A percentile compares a stretch with the other conserved stretches of the same genome.
These are phyloP conservation scores for Pentalonia nigronervosa DNA, from an alignment of 1,140 invertebrate genomes.

Conservation along the genomic window DNA sequence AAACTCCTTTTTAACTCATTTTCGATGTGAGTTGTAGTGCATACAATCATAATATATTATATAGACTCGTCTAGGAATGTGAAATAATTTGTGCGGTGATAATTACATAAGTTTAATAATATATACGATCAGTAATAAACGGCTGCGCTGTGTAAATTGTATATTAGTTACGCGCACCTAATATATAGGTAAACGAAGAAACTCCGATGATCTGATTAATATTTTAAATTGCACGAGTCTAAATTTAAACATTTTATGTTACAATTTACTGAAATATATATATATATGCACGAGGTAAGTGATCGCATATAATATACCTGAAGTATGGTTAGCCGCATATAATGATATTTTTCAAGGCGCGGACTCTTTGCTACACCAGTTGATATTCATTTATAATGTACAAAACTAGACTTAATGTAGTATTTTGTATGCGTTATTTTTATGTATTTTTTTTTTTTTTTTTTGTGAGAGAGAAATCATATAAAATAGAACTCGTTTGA, in stretches of 20 bases:
- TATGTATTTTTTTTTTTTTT: background rate
- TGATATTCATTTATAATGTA: background rate
- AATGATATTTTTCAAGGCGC: background rate
- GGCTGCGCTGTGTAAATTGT: background rate
- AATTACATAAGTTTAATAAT: too few species aligned
- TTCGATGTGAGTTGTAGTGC: too few species aligned
- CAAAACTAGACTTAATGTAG: background rate
- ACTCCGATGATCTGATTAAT: background rate
- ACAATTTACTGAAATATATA: background rate
- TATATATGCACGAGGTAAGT: background rate
- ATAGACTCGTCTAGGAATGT: too few species aligned
- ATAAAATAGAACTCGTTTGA: constrained; percentile 10
- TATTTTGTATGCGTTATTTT: constrained; percentile 11
- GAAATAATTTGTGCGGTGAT: too few species aligned
- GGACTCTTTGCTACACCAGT: background rate
- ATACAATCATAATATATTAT: too few species aligned
- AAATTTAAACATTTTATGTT: background rate
- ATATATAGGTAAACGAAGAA: too few species aligned
- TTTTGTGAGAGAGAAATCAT: background rate
- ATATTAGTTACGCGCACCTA: background rate
- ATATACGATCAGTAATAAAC: background rate
- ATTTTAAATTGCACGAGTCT: background rate
- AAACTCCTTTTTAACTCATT: background rate
- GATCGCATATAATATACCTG: background rate
- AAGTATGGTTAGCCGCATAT: background rate